Percentiles rank a stretch among this genome's conserved stretches.
Evolutionary conservation across 2,797 vertebrate genomes (phyloP).

Genomic region (Gallinago stenura): DNA sequence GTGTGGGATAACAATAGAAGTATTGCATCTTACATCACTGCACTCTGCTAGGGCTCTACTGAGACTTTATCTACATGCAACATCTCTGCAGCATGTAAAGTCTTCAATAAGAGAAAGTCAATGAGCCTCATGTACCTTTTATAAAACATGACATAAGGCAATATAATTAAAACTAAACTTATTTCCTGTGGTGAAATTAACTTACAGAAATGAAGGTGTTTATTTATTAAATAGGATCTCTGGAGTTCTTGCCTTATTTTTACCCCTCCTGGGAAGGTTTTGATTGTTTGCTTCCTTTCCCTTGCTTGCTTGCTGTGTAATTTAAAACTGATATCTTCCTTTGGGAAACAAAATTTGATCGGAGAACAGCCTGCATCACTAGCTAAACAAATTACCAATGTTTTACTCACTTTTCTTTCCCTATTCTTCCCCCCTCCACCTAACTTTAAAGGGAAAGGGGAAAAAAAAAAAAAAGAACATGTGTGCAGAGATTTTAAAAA

Average conservation of each 20-base stretch:
- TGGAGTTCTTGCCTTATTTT: slow-evolving; percentile 71
- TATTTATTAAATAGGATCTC: slow-evolving; percentile 87
- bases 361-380: slow-evolving; percentile 77
- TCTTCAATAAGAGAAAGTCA: slow-evolving; percentile 82
- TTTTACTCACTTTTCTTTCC: slow-evolving; percentile 78
- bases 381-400: slow-evolving; percentile 82
- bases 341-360: slow-evolving; percentile 84
- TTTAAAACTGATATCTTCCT: slow-evolving; percentile 82
- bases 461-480: not conserved
- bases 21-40: slow-evolving; percentile 53
- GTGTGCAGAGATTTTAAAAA: slow-evolving; percentile 17
- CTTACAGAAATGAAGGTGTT: slow-evolving; percentile 86
- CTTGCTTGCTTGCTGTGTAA: slow-evolving; percentile 80
- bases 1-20: slow-evolving; percentile 42
- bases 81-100: slow-evolving; percentile 53
- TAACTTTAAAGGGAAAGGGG: not conserved
- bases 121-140: slow-evolving; percentile 80
- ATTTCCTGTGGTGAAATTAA: slow-evolving; percentile 86
- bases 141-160: slow-evolving; percentile 84
- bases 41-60: slow-evolving; percentile 6
- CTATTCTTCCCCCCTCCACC: not conserved
- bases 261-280: slow-evolving; percentile 80
- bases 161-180: slow-evolving; percentile 86
- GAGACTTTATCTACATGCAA: slow-evolving; percentile 64
- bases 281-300: slow-evolving; percentile 82